Conservation (phyloP, 2,797 vertebrate genomes). For the Pseudochirops corinnae region DNA sequence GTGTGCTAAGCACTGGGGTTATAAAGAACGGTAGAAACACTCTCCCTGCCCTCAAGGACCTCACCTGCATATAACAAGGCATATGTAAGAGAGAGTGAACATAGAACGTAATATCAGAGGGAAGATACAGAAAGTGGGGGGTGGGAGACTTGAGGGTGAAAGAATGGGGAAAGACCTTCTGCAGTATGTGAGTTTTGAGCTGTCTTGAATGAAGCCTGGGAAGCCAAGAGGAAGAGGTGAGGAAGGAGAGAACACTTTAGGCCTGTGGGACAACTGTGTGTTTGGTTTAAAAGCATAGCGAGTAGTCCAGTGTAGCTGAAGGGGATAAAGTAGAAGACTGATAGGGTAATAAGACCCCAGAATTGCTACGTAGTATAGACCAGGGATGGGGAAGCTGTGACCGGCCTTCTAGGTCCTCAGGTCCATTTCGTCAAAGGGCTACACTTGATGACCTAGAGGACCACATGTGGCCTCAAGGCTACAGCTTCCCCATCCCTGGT, state of each 20-base stretch:
- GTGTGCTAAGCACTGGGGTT: background rate
- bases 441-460: no score
- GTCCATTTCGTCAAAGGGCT: no score
- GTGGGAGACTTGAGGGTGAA: background rate
- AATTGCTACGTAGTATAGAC: fast-evolving
- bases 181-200: background rate
- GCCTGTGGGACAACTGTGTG: fast-evolving
- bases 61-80: background rate
- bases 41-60: background rate
- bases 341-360: background rate
- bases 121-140: background rate
- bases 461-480: no score
- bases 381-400: no score
- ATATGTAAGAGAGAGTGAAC: background rate
- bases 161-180: background rate
- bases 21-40: background rate
- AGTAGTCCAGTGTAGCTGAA: background rate
- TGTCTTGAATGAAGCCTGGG: background rate
- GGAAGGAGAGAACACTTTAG: background rate
- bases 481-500: no score
- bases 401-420: no score
- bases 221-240: background rate
- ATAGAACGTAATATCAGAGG: background rate
- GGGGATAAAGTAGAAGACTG: background rate
- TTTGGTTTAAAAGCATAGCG: background rate